Evolutionary conservation across 2,888 invertebrate genomes (phyloP).

Genomic region (Panopea generosa): DNA sequence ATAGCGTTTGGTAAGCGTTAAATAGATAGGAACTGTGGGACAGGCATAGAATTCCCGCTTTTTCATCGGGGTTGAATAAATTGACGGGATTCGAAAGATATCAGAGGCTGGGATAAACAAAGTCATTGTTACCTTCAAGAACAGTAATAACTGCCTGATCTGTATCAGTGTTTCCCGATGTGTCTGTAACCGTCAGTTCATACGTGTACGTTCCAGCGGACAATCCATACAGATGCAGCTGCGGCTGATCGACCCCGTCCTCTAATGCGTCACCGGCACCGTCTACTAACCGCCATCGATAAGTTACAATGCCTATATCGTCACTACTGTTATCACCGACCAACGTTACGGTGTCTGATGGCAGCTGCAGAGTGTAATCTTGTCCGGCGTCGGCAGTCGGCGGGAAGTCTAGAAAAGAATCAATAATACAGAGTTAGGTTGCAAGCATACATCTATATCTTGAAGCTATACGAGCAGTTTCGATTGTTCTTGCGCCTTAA

Average conservation of each 20-base stretch:
- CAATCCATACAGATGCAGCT: neutral
- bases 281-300: slow-evolving; percentile 19
- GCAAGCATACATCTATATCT: no score
- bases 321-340: slow-evolving; percentile 21
- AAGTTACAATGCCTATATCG: slow-evolving; percentile 20
- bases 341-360: slow-evolving; percentile 11
- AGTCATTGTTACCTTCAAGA: slow-evolving; percentile 21
- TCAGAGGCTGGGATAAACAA: no score
- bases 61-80: no score
- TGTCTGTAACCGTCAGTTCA: slow-evolving; percentile 40
- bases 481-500: no score
- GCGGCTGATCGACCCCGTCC: neutral
- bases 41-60: no score
- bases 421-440: no score
- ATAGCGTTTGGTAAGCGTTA: no score
- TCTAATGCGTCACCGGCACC: slow-evolving; percentile 6
- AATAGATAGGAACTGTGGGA: no score
- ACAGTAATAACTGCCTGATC: slow-evolving; percentile 2
- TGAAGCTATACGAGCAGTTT: no score
- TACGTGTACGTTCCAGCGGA: slow-evolving; percentile 30
- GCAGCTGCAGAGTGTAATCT: slow-evolving; percentile 11
- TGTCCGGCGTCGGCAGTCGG: slow-evolving; percentile 21
- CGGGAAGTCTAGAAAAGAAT: slow-evolving; percentile 19
- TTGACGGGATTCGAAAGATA: no score
- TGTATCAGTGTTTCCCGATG: slow-evolving; percentile 27